Conservation (phyloP, 2,113 vertebrate genomes). For the Microcebus murinus region DNA sequence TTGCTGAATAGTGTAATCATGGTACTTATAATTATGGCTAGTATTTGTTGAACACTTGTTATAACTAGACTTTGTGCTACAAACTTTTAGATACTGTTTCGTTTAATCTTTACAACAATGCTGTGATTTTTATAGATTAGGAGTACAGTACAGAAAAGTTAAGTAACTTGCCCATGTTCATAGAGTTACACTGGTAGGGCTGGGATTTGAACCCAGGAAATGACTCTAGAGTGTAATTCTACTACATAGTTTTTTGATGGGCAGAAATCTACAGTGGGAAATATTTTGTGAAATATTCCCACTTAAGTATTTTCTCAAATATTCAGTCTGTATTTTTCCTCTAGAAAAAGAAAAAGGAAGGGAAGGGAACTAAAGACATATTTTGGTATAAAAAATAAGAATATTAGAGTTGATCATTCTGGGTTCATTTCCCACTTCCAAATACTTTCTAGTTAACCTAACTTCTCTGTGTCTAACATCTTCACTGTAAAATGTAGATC, state of each 20-base stretch:
- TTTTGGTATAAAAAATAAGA: not conserved
- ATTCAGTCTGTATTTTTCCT: not conserved
- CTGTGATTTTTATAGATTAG: not conserved
- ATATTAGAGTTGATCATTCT: not conserved
- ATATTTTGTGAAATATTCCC: not conserved
- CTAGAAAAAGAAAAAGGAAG: not conserved
- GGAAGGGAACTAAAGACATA: not conserved
- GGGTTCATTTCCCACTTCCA: not conserved
- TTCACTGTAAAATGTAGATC: not conserved
- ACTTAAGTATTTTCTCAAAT: slow-evolving; percentile 34
- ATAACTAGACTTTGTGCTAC: not conserved
- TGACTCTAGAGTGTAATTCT: not conserved
- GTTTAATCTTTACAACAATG: not conserved
- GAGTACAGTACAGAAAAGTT: not conserved
- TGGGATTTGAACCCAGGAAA: not conserved
- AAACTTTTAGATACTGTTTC: not conserved
- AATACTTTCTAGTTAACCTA: not conserved
- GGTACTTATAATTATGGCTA: not conserved
- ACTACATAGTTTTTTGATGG: not conserved
- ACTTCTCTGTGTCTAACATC: not conserved
- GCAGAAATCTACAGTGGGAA: not conserved
- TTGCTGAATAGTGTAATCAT: not conserved
- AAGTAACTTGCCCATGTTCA: not conserved
- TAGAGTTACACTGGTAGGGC: not conserved
- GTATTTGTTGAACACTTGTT: slow-evolving; percentile 8